These are phyloP conservation scores for Xiphorhynchus erythropygius DNA, from an alignment of 2,797 vertebrate genomes.

Conservation along the genomic window DNA sequence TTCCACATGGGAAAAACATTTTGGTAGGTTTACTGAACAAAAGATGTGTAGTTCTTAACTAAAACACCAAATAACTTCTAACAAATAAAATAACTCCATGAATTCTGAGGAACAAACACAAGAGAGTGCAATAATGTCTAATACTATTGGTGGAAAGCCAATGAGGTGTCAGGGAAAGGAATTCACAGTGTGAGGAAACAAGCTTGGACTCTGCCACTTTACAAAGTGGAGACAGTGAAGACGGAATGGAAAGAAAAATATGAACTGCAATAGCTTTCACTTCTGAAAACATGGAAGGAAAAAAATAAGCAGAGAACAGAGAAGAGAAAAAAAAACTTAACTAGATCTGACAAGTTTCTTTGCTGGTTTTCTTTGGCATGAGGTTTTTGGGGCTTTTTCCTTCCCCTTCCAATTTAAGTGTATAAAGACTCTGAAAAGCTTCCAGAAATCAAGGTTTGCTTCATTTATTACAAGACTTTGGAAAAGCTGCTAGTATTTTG, in stretches of 20 bases:
- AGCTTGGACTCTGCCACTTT: background rate
- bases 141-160: background rate
- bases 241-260: background rate
- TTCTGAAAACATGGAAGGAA: background rate
- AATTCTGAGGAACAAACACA: background rate
- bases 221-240: background rate
- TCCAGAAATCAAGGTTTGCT: background rate
- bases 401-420: background rate
- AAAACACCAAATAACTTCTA: background rate
- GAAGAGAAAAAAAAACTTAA: background rate
- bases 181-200: background rate
- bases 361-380: background rate
- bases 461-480: background rate
- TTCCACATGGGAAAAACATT: background rate
- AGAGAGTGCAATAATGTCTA: background rate
- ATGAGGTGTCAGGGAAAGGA: background rate
- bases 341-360: background rate
- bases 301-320: background rate
- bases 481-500: background rate
- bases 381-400: rapidly evolving
- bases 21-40: background rate
- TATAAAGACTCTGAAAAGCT: background rate
- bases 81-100: background rate
- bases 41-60: background rate
- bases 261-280: background rate